These are phyloP conservation scores for Clarias laeviceps DNA, from an alignment of 2,797 vertebrate species.

Conservation along the genomic window DNA sequence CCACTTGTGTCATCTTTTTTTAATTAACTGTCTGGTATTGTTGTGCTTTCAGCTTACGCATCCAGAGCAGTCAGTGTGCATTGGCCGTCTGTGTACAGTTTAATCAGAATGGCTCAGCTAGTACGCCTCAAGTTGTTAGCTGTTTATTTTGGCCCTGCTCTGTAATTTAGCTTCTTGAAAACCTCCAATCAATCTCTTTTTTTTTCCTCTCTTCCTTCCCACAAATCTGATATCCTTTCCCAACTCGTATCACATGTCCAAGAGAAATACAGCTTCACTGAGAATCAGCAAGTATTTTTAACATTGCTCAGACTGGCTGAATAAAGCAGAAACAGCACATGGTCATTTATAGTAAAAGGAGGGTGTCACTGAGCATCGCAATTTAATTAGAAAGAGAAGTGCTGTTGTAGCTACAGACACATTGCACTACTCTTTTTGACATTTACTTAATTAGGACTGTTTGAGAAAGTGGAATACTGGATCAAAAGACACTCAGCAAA, in stretches of 20 bases:
- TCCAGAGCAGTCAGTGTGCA: not conserved
- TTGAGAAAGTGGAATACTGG: slow-evolving; percentile 1
- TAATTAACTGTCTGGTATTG: not conserved
- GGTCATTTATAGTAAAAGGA: not conserved
- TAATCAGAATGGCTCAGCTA: slow-evolving; percentile 35
- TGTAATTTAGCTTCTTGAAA: slow-evolving; percentile 34
- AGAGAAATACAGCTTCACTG: not conserved
- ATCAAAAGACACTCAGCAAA: slow-evolving; percentile 3
- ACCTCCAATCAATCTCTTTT: slow-evolving; percentile 29
- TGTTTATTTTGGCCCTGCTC: slow-evolving; percentile 37
- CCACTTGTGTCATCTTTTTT: not conserved
- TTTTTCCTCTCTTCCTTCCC: not conserved
- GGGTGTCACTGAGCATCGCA: not conserved
- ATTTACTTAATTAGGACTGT: slow-evolving; percentile 1
- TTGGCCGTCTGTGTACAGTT: slow-evolving; percentile 2
- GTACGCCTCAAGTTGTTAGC: slow-evolving; percentile 22
- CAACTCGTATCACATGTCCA: not conserved
- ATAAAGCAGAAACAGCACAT: not conserved
- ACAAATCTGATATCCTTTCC: slow-evolving; percentile 14
- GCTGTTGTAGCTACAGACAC: not conserved
- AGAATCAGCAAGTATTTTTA: not conserved
- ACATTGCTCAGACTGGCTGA: not conserved
- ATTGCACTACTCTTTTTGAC: not conserved
- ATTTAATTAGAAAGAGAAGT: not conserved
- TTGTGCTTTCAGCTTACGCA: not conserved